Percentiles rank a stretch among this genome's conserved stretches.
These are phyloP conservation scores for Chelonia mydas DNA, from an alignment of 2,797 vertebrate species.

Conservation along the genomic window DNA sequence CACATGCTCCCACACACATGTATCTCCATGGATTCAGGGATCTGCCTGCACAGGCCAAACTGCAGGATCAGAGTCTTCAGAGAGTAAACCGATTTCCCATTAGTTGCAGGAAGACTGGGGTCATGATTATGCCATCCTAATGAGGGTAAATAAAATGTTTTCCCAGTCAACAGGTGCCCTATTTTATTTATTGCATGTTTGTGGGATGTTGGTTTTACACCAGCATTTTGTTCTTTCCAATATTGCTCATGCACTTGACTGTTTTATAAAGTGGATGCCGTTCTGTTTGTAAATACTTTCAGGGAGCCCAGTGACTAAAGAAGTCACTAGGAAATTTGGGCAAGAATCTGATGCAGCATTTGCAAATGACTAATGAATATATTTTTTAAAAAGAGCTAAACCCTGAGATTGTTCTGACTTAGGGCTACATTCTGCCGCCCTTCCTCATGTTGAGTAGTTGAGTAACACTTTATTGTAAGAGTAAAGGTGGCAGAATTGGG, in stretches of 20 bases:
- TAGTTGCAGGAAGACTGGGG: slow-evolving; percentile 43
- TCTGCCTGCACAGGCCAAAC: slow-evolving; percentile 44
- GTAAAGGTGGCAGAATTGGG: rapidly evolving
- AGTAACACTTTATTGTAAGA: not conserved
- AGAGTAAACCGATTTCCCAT: slow-evolving; percentile 32
- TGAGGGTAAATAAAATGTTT: slow-evolving; percentile 27
- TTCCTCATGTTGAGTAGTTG: rapidly evolving
- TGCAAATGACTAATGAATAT: not conserved
- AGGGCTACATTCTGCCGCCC: rapidly evolving
- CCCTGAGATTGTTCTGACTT: not conserved
- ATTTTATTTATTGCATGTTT: not conserved
- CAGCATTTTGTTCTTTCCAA: rapidly evolving
- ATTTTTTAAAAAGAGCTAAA: not conserved
- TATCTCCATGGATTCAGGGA: not conserved
- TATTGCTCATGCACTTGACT: not conserved
- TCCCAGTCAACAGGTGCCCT: not conserved
- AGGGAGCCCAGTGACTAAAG: not conserved
- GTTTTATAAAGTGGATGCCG: not conserved
- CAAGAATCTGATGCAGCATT: not conserved
- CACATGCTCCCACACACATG: not conserved
- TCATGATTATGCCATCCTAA: slow-evolving; percentile 17
- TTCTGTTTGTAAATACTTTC: not conserved
- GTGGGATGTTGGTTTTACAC: not conserved
- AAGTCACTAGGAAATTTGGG: not conserved
- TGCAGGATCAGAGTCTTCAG: slow-evolving; percentile 25